Evolutionary conservation across 2,888 invertebrate genomes (phyloP).

Genomic region (Crematogaster levior): DNA sequence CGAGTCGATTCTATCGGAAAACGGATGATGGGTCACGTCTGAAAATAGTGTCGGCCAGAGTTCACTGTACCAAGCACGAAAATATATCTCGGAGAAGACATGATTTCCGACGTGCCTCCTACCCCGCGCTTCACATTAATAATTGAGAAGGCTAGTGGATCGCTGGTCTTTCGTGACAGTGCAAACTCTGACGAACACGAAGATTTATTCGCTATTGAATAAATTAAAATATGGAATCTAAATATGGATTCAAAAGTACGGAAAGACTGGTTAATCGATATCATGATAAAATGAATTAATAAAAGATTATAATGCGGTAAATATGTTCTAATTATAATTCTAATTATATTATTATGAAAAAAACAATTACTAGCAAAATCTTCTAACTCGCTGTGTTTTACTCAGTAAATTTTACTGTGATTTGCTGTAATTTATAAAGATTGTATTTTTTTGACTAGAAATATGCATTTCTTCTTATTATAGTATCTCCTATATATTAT

Average conservation of each 20-base stretch:
- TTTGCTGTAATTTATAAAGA: background rate
- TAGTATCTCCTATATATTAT: background rate
- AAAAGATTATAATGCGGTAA: background rate
- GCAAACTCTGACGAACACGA: background rate
- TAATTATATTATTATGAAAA: background rate
- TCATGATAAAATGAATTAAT: background rate
- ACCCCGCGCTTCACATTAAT: background rate
- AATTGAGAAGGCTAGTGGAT: conserved; percentile 15
- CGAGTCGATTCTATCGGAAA: conserved; percentile 25
- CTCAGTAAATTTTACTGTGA: background rate
- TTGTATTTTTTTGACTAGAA: background rate
- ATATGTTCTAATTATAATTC: background rate
- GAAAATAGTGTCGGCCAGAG: conserved; percentile 34
- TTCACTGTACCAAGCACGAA: conserved; percentile 38
- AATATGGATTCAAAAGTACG: background rate
- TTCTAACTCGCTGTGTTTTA: background rate
- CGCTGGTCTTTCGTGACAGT: conserved; percentile 14
- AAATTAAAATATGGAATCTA: conserved; percentile 19
- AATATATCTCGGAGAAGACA: conserved; percentile 26
- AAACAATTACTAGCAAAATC: background rate
- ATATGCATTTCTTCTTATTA: background rate
- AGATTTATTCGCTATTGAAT: background rate
- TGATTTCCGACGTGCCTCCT: background rate
- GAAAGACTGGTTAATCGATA: background rate
- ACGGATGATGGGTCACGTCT: conserved; percentile 24